A percentile compares a stretch with the other conserved stretches of the same genome.
Evolutionary conservation across 2,888 invertebrate species (phyloP).

Genomic region (Cotesia congregata): DNA sequence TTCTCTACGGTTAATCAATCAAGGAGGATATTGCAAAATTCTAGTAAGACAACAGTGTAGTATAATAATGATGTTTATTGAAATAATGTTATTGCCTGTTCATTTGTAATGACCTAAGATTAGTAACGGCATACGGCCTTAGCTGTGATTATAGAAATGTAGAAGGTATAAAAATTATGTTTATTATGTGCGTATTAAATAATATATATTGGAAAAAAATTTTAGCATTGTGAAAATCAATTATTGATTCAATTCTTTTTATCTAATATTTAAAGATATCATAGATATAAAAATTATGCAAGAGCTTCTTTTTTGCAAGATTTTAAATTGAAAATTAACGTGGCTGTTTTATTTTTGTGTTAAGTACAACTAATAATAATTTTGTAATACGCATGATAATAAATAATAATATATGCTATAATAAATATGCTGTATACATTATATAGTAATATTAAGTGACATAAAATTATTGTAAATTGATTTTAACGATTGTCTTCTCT

Average conservation of each 20-base stretch:
- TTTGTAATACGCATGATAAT: too few relatives aligned
- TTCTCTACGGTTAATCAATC: not conserved
- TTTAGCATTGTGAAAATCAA: conserved; percentile 21
- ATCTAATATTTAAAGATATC: too few relatives aligned
- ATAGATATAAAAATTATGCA: too few relatives aligned
- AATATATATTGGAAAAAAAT: not conserved
- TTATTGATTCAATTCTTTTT: too few relatives aligned
- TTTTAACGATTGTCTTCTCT: not conserved
- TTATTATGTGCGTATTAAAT: not conserved
- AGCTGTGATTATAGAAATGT: conserved; percentile 16
- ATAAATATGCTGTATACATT: not conserved
- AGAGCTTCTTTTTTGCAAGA: too few relatives aligned
- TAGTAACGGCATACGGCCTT: conserved; percentile 29
- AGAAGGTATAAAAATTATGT: not conserved
- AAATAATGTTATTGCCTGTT: conserved; percentile 19
- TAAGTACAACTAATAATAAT: too few relatives aligned
- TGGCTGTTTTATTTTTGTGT: too few relatives aligned
- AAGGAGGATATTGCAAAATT: conserved; percentile 36
- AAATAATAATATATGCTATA: too few relatives aligned
- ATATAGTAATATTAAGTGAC: not conserved
- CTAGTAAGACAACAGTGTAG: conserved; percentile 17
- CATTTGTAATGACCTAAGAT: conserved; percentile 35
- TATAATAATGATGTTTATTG: conserved; percentile 31
- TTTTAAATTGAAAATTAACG: too few relatives aligned
- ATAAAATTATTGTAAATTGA: conserved; percentile 2